phyloP scores from a whole-genome alignment of 2,113 vertebrate genomes.

The Cygnus buccinator region DNA sequence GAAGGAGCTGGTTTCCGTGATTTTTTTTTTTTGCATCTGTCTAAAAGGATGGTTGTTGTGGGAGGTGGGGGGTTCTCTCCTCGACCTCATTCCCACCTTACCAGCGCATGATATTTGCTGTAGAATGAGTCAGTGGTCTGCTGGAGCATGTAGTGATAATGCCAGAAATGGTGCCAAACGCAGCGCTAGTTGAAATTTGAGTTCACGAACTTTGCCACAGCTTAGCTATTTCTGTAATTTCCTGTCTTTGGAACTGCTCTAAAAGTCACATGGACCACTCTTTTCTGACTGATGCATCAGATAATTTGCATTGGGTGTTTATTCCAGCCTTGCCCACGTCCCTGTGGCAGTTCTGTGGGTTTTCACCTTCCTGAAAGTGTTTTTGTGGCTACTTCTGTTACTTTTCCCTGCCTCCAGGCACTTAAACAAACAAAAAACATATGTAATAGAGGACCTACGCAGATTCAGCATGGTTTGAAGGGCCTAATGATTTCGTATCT shows the following conservation, averaged over 20 bases:
- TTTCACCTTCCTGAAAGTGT: not conserved
- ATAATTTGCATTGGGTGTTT: not conserved
- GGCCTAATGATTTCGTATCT: not conserved
- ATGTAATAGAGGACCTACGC: not conserved
- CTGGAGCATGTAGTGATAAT: not conserved
- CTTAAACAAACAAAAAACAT: too few relatives aligned
- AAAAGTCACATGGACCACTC: not conserved
- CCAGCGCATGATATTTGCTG: not conserved
- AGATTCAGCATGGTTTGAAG: not conserved
- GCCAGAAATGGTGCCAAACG: not conserved
- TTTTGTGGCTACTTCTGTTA: not conserved
- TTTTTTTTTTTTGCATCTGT: not conserved
- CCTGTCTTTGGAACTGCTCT: not conserved
- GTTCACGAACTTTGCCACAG: not conserved
- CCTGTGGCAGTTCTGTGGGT: accelerated
- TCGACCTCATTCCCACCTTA: not conserved
- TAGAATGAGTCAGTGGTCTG: not conserved
- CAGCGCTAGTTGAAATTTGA: not conserved
- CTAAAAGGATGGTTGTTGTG: not conserved
- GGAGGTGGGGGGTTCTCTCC: not conserved
- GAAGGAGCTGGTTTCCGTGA: not conserved
- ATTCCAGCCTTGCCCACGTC: not conserved
- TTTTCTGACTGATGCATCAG: not conserved
- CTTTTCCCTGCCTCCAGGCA: accelerated
- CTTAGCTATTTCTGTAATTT: not conserved